Percentiles rank a stretch among this genome's conserved stretches.
These are phyloP conservation scores for Andricus grossulariae DNA, from an alignment of 1,140 invertebrate genomes.

Conservation along the genomic window DNA sequence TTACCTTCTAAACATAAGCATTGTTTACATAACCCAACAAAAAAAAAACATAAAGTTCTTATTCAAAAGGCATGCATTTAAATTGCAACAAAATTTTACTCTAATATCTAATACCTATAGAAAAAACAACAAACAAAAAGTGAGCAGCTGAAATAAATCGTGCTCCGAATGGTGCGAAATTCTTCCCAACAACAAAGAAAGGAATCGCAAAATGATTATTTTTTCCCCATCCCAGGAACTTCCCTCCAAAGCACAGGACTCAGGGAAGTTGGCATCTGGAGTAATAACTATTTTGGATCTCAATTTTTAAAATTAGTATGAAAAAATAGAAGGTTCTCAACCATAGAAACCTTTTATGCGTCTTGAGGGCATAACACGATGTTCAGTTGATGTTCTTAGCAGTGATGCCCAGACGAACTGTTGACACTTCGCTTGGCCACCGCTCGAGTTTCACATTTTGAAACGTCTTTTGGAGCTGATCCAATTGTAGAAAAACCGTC, in stretches of 20 bases:
- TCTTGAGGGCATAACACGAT: slow-evolving; percentile 49
- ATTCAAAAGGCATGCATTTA: too few species aligned
- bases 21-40: too few species aligned
- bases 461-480: slow-evolving; percentile 31
- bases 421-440: slow-evolving; percentile 36
- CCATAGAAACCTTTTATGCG: slow-evolving; percentile 46
- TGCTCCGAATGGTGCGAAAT: too few species aligned
- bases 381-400: slow-evolving; percentile 34
- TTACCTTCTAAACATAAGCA: too few species aligned
- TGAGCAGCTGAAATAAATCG: too few species aligned
- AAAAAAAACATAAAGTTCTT: too few species aligned
- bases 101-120: too few species aligned
- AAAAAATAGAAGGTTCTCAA: slow-evolving; percentile 54
- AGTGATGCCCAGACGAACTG: slow-evolving; percentile 44
- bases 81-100: too few species aligned
- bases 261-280: background rate
- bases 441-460: background rate
- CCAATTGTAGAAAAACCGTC: slow-evolving; percentile 10
- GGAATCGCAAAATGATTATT: background rate
- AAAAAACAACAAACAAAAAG: too few species aligned
- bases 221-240: slow-evolving; percentile 27
- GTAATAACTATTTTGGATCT: background rate
- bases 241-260: slow-evolving; percentile 32
- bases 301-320: slow-evolving; percentile 36
- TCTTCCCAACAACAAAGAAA: too few species aligned